These are phyloP conservation scores for Brachylomia viminalis DNA, from an alignment of 2,888 invertebrate species.

Conservation along the genomic window DNA sequence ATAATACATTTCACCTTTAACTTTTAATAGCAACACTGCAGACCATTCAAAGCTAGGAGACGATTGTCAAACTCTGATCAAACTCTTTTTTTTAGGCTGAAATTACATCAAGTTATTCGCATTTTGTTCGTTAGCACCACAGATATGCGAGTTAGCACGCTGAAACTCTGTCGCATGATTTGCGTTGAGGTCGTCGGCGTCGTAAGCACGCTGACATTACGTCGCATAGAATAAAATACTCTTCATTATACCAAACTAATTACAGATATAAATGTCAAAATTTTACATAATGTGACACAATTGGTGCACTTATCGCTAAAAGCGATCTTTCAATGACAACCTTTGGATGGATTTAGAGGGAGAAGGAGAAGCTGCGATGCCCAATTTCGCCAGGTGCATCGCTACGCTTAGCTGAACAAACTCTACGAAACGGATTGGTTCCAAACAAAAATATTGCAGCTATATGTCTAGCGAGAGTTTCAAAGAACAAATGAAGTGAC, in stretches of 20 bases:
- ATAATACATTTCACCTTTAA: not conserved
- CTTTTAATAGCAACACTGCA: not conserved
- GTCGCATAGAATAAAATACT: too few relatives aligned
- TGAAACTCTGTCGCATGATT: not conserved
- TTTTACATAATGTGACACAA: too few relatives aligned
- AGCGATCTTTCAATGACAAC: too few relatives aligned
- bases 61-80: not conserved
- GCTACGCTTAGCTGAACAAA: not conserved
- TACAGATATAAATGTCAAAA: too few relatives aligned
- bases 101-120: not conserved
- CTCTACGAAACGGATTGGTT: slow-evolving; percentile 6
- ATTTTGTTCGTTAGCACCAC: not conserved
- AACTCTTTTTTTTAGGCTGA: not conserved
- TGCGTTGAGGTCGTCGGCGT: too few relatives aligned
- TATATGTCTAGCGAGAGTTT: slow-evolving; percentile 35
- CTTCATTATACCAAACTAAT: too few relatives aligned
- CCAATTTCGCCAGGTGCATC: not conserved
- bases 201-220: too few relatives aligned
- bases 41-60: not conserved
- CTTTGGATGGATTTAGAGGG: too few relatives aligned
- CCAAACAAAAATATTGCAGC: slow-evolving; percentile 39
- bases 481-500: slow-evolving; percentile 52
- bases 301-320: too few relatives aligned
- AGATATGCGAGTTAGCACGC: not conserved
- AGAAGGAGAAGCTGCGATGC: not conserved